Evolutionary conservation across 2,113 vertebrate genomes (phyloP), one percentile per base, ranked within the genome.

Genomic region (Garra rufa): DNA sequence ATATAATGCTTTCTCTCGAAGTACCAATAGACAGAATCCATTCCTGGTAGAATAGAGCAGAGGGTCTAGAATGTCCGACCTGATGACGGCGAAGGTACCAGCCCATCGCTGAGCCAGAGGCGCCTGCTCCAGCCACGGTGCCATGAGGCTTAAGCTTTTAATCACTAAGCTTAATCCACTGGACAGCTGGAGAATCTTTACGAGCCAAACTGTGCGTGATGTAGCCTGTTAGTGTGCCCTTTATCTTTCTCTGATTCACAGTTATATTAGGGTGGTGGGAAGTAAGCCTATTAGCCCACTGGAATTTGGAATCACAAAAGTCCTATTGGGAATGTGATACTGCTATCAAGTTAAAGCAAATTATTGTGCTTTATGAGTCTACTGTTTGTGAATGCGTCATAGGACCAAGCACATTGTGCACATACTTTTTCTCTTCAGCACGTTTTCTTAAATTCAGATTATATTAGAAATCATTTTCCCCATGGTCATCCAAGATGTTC

Each of bases 181-280:
- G 89, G 92, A 94, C 93, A 94, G 93, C 93, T 94, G 93, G 90
- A 88, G 90, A 93, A 93, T 93, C 91, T 93, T 94, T 93, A 93
- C 90, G 86, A 92, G 90, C 88, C 91, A 90, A 88, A 89, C 91
- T 87, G 91, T 92, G 91, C 90, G 92, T 91, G 92, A 93, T 91
- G 88, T 91, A 88, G 89, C 91, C 88, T 82, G 87, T 84, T 77
- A 84, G 61, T 77, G 57, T 74, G 26, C 28, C 74, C 48, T 76
- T 65, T 76, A 55, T 84, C 57, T 50, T 48, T 74, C 24, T 76
- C 59, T 84, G 59, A 84, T 84, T 84, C 63, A 76, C 83, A 67
- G 83, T 77, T 50, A 76, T 52, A 84, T 84, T 76, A 69, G 46
- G 83, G 50, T 67, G 59, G 26, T 76, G 43, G 21, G 59, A 84